Evolutionary conservation across 2,113 vertebrate genomes (phyloP).

Genomic region (Hippocampus comes): DNA sequence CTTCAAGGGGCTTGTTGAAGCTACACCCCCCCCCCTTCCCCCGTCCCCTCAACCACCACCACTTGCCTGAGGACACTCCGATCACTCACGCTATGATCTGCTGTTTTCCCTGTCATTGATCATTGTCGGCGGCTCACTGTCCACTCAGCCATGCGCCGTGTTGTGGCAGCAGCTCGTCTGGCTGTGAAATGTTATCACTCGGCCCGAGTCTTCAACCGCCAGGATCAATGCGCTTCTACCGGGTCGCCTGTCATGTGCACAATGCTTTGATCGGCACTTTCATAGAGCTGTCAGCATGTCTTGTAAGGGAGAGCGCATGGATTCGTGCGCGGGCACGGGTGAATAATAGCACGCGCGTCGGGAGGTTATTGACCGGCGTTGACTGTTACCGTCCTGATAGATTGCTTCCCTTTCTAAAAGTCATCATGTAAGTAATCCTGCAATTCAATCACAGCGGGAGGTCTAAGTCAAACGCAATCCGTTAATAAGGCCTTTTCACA

Average conservation of each 20-base stretch:
- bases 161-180: conserved; percentile 13
- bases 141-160: conserved; percentile 21
- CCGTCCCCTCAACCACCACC: background rate
- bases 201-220: conserved; percentile 34
- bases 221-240: conserved; percentile 54
- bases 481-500: too few relatives aligned
- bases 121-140: conserved; percentile 12
- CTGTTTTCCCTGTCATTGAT: conserved; percentile 10
- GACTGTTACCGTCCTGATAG: conserved; percentile 2
- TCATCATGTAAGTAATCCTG: background rate
- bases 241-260: conserved; percentile 45
- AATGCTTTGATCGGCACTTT: conserved; percentile 44
- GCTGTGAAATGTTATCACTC: conserved; percentile 55
- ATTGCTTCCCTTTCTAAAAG: background rate
- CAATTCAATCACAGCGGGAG: background rate
- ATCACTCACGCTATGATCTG: conserved; percentile 29
- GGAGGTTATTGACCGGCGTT: conserved; percentile 6
- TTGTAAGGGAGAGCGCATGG: conserved; percentile 6
- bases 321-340: conserved; percentile 4
- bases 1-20: conserved; percentile 31
- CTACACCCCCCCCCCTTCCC: background rate
- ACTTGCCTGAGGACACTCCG: conserved; percentile 18
- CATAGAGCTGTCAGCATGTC: conserved; percentile 10
- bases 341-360: conserved; percentile 9
- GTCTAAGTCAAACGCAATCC: background rate